Percentiles rank a stretch among this genome's conserved stretches.
Conservation (phyloP, 2,113 vertebrate species). For the Gavialis gangeticus region DNA sequence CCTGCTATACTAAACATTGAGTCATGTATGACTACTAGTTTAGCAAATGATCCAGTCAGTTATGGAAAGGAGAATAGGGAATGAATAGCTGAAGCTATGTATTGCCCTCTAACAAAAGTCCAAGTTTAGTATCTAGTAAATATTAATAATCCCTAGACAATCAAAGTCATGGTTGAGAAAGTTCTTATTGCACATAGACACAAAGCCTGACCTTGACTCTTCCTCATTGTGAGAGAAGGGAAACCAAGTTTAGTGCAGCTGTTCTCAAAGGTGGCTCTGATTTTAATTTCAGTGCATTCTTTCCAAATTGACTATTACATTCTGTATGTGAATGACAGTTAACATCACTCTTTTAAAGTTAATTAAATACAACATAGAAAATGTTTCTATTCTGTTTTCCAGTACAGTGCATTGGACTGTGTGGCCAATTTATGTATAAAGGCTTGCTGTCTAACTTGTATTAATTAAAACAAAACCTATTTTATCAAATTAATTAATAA, state of each 20-base stretch:
- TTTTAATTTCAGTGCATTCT: not conserved
- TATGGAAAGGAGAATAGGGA: not conserved
- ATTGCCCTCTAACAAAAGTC: not conserved
- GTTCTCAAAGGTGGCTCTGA: not conserved
- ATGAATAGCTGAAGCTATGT: not conserved
- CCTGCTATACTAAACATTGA: no score
- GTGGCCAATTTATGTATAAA: not conserved
- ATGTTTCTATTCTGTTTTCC: not conserved
- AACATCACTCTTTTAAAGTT: not conserved
- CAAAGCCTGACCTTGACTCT: constrained; percentile 36
- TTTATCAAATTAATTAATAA: not conserved
- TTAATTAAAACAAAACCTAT: not conserved
- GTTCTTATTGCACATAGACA: constrained; percentile 32
- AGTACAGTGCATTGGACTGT: not conserved
- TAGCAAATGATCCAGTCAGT: no score
- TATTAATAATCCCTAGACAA: constrained; percentile 9
- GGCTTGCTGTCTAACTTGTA: not conserved
- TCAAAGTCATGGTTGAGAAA: not conserved
- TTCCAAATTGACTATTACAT: not conserved
- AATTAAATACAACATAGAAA: not conserved
- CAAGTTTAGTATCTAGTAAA: constrained; percentile 11
- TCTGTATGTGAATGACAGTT: not conserved
- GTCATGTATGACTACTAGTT: no score
- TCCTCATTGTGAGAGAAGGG: not conserved
- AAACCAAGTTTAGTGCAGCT: not conserved